Evolutionary conservation across 2,888 invertebrate species (phyloP).

Genomic region (Antheraea yamamai): DNA sequence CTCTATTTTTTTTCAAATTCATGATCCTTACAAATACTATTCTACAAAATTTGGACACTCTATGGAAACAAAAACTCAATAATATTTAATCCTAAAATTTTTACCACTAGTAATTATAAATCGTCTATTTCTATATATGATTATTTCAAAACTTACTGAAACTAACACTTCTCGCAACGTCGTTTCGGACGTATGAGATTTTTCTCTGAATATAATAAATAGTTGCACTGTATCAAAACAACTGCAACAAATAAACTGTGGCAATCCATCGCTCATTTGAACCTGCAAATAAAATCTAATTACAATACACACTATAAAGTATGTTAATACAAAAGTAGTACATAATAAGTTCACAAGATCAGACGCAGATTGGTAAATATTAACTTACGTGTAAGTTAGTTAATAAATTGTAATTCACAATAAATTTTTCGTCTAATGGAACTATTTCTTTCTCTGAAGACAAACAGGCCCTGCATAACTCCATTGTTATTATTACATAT

Average conservation of each 20-base stretch:
- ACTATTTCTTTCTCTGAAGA: conserved; percentile 40
- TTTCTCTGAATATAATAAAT: conserved; percentile 55
- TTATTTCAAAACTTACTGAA: conserved; percentile 8
- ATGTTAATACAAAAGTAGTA: too few relatives aligned
- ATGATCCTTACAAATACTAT: too few relatives aligned
- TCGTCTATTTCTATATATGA: not conserved
- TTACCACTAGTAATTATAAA: too few relatives aligned
- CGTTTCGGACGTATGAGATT: conserved; percentile 39
- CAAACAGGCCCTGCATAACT: conserved; percentile 62
- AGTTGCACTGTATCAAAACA: conserved; percentile 46
- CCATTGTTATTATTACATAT: conserved; percentile 39
- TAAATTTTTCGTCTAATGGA: conserved; percentile 45
- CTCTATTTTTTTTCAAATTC: too few relatives aligned
- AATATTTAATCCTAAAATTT: too few relatives aligned
- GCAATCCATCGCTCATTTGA: conserved; percentile 45
- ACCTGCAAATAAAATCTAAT: conserved; percentile 43
- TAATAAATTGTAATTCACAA: conserved; percentile 54
- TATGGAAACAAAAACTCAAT: too few relatives aligned
- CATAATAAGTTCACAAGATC: not conserved
- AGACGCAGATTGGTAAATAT: not conserved
- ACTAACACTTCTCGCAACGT: not conserved
- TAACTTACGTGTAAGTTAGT: conserved; percentile 60
- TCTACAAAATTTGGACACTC: too few relatives aligned
- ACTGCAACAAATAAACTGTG: conserved; percentile 50
- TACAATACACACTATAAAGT: conserved; percentile 2